Evolutionary conservation across 2,113 vertebrate species (phyloP).

Genomic region (Rhineura floridana): DNA sequence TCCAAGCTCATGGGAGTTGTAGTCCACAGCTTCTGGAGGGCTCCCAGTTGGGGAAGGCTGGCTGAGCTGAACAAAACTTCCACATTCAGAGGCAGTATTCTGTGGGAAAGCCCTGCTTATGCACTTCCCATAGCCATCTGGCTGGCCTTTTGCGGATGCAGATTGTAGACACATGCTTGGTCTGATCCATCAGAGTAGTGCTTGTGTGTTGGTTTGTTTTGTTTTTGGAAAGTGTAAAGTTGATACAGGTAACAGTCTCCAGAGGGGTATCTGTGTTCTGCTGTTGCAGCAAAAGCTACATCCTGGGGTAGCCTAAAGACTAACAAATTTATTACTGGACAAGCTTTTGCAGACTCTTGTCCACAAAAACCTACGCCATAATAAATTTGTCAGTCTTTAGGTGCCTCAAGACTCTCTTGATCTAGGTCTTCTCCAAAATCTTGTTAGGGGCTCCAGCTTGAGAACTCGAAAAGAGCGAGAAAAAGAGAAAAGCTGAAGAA

Average conservation of each 20-base stretch:
- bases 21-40: no score
- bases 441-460: constrained; percentile 20
- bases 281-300: neutral
- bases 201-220: no score
- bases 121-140: no score
- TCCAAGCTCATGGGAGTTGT: no score
- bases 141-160: neutral
- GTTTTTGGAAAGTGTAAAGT: neutral
- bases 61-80: neutral
- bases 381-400: neutral
- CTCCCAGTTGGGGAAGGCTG: no score
- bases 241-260: neutral
- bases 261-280: neutral
- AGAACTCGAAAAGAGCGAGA: neutral
- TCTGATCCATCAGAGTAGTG: neutral
- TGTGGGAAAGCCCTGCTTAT: neutral
- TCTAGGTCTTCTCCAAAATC: constrained; percentile 1
- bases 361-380: neutral
- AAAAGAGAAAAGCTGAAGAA: constrained; percentile 5
- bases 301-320: neutral
- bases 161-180: neutral
- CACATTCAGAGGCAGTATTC: neutral
- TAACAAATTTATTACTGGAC: neutral
- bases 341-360: neutral
- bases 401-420: neutral